Conservation (phyloP, 2,113 vertebrate genomes). For the Gnathonemus echidnorhynchus region DNA sequence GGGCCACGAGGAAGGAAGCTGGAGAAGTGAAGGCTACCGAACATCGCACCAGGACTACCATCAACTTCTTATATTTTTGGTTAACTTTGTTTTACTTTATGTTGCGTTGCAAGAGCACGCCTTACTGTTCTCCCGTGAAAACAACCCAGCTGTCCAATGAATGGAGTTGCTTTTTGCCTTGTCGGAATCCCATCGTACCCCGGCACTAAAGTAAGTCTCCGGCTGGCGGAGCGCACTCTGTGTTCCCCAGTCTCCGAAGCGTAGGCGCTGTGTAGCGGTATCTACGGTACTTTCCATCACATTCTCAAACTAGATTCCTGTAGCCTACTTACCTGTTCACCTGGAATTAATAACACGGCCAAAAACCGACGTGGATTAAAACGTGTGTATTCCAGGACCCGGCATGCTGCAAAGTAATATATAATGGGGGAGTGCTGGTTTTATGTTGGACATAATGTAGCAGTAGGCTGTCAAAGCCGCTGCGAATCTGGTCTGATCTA, state of each 20-base stretch:
- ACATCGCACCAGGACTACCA: neutral
- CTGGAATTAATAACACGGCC: neutral
- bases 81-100: neutral
- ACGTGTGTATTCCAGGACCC: neutral
- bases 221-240: neutral
- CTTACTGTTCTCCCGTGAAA: conserved; percentile 26
- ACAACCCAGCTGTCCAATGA: conserved; percentile 66
- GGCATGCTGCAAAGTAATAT: neutral
- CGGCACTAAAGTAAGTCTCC: conserved; percentile 59
- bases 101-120: neutral
- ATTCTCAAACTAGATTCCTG: neutral
- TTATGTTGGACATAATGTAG: neutral
- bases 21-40: conserved; percentile 6
- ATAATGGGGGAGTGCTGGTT: neutral
- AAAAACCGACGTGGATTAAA: neutral
- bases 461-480: neutral
- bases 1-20: conserved; percentile 16
- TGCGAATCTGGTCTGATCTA: neutral
- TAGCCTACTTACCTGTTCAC: neutral
- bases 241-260: neutral
- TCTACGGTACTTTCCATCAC: neutral
- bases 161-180: conserved; percentile 91
- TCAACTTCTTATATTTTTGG: neutral
- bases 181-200: conserved; percentile 82
- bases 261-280: neutral